Conservation (phyloP, 2,797 vertebrate genomes). For the Pseudochaenichthys georgianus region DNA sequence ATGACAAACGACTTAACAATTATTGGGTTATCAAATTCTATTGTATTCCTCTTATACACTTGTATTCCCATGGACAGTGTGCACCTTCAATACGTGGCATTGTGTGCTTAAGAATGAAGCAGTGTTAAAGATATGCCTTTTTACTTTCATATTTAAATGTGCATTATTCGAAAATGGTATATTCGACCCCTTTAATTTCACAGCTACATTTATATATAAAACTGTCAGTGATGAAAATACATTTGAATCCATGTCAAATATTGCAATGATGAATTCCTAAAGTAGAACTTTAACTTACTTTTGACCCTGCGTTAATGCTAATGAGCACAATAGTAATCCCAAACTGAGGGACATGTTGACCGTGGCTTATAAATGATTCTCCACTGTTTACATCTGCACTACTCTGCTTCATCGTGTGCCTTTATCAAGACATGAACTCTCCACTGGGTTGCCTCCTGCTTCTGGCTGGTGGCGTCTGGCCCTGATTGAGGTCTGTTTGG, state of each 20-base stretch:
- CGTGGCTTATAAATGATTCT: not conserved
- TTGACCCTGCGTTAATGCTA: constrained; percentile 19
- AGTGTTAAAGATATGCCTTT: not conserved
- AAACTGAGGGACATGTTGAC: constrained; percentile 9
- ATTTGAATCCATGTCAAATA: not conserved
- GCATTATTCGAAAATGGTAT: not conserved
- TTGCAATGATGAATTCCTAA: not conserved
- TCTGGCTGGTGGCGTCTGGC: not conserved
- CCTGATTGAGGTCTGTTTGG: constrained; percentile 14
- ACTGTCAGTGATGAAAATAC: no score
- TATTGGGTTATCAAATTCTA: no score
- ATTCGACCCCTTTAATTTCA: not conserved
- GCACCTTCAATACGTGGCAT: no score
- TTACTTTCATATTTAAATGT: no score
- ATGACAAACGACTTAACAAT: no score
- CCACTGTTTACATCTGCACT: not conserved
- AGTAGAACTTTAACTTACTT: constrained; percentile 11
- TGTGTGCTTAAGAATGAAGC: not conserved
- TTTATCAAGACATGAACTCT: constrained; percentile 27
- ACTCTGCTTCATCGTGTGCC: not conserved
- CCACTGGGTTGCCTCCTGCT: not conserved
- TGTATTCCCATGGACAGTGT: no score
- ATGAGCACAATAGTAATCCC: constrained; percentile 27
- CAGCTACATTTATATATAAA: no score
- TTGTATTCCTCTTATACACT: no score